These are phyloP conservation scores for Ophthalmolycus amberensis DNA, from an alignment of 2,113 vertebrate species.

Conservation along the genomic window DNA sequence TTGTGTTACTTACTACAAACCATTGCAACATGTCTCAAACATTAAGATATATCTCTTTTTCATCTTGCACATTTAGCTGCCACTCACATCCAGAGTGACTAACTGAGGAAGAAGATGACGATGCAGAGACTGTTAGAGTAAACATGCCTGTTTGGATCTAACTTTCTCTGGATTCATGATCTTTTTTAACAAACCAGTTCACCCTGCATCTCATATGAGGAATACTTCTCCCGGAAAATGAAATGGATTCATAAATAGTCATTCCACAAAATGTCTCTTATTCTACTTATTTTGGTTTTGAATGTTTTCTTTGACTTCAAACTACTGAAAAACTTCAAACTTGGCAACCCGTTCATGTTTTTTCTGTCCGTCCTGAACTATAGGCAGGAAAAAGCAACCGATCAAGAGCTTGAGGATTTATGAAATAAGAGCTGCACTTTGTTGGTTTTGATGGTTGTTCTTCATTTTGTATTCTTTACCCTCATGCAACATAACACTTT, in stretches of 20 bases:
- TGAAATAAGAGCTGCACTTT: neutral
- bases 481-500: too few species aligned
- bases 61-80: constrained; percentile 30
- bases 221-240: too few species aligned
- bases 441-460: neutral
- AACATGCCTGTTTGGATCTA: neutral
- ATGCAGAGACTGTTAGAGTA: neutral
- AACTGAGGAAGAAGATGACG: neutral
- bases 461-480: neutral
- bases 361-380: neutral
- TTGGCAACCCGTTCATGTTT: neutral
- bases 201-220: neutral
- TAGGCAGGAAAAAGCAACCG: neutral
- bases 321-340: neutral
- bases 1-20: too few species aligned
- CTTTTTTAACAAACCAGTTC: neutral
- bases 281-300: neutral
- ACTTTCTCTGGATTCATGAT: too few species aligned
- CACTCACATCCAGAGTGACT: neutral
- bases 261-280: neutral
- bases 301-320: neutral
- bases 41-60: constrained; percentile 9
- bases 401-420: neutral
- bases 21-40: too few species aligned
- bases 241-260: too few species aligned